phyloP scores from a whole-genome alignment of 2,113 vertebrate species.

The Odobenus rosmarus region DNA sequence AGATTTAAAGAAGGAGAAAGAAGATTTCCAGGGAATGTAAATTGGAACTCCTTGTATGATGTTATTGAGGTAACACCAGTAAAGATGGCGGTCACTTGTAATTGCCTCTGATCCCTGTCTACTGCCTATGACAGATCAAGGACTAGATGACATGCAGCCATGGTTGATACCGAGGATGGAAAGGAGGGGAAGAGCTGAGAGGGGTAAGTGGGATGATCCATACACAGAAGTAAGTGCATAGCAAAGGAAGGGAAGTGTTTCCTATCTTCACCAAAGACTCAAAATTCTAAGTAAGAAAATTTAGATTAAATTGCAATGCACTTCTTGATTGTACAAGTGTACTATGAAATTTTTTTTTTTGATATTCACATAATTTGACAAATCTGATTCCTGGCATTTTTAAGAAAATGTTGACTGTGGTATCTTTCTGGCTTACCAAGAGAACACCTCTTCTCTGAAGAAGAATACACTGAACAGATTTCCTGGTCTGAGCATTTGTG shows the following conservation, averaged over 20 bases:
- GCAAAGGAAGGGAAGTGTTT: background rate
- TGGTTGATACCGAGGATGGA: too few relatives aligned
- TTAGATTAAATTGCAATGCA: background rate
- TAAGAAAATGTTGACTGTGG: background rate
- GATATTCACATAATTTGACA: background rate
- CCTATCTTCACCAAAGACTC: background rate
- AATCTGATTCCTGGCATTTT: background rate
- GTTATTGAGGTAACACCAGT: background rate
- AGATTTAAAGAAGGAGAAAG: background rate
- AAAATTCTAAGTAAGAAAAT: background rate
- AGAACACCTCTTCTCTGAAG: background rate
- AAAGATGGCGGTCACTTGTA: background rate
- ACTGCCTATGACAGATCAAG: background rate
- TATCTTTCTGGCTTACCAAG: background rate
- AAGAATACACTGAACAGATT: background rate
- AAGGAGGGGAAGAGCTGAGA: background rate
- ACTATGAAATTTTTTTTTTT: background rate
- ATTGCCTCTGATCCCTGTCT: background rate
- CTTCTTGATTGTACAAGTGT: background rate
- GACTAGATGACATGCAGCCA: fast-evolving
- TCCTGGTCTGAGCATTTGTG: background rate
- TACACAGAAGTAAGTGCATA: fast-evolving
- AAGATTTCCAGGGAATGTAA: background rate
- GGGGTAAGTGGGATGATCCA: background rate
- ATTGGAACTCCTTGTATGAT: background rate